Evolutionary conservation across 92 coral and sea anemone species (phyloP), one percentile per base, ranked within the genome.

Genomic region (Isaurus tuberculatus): DNA sequence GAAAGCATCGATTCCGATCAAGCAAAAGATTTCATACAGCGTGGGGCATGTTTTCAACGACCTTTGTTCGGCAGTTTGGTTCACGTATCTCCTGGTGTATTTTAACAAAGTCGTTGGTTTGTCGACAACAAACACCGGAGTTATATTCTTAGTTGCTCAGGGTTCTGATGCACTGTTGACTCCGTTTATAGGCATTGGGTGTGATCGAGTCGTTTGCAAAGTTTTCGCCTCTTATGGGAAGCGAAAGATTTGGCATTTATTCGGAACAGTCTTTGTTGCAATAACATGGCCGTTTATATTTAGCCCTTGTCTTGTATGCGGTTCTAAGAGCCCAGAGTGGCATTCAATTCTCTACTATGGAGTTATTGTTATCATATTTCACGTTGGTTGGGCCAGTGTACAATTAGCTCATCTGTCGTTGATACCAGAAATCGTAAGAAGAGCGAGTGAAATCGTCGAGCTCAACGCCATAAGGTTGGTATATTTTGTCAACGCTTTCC

Each of bases 21-120:
- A 79, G 69, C 88, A 90, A 25, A 81, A 92, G 23, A 29, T 92
- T 7, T 87, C 89, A 0, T 92, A 83, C 65, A 84, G 94, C 55
- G 80, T 85, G n/a, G 96, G 96, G 19, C 96, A 92, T 19, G 83
- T 92, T 44, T 92, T 92, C 89, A 92, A 91, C 67, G 96, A 92
- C 26, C 70, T 92, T 26, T 92, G 96, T 79, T 91, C 89, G 46
- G 87, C 91, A 5, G 92, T 90, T 14, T 92, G 96, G 96, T 90
- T 86, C 46, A 88, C 90, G 20, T 92, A 90, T 44, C 78, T 92
- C 0, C 84, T 92, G 31, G 83, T 92, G 25, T 92, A 92, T 86
- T 92, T 92, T 84, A 90, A 88, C 92, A 90, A 92, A 79, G 92
- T 92, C 1, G 96, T 90, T 42, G 94, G 96, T 9, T 88, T 92